Conservation (phyloP, 1,140 invertebrate species). For the Drosophila sturtevanti region DNA sequence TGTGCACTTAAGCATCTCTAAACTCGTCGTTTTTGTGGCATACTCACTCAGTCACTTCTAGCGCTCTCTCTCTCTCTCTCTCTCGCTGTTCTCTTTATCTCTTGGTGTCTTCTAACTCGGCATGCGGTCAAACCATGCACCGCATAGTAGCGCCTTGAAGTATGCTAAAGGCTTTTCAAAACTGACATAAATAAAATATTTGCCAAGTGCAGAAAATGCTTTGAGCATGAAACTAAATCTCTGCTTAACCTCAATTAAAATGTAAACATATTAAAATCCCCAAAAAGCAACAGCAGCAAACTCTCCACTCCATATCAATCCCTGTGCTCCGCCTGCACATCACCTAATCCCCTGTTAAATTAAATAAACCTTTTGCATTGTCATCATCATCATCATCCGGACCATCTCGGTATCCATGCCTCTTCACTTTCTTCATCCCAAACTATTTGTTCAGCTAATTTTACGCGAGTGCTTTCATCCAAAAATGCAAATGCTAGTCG, state of each 20-base stretch:
- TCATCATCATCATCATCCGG: conserved; percentile 22
- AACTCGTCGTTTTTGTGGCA: conserved; percentile 33
- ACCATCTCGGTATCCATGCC: background rate
- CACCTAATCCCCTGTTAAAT: conserved; percentile 48
- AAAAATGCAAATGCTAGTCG: conserved; percentile 57
- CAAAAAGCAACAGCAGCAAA: conserved; percentile 26
- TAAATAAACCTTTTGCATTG: conserved; percentile 59
- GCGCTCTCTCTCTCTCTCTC: background rate
- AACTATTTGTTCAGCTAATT: conserved; percentile 40
- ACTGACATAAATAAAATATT: conserved; percentile 62
- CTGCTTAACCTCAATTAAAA: conserved; percentile 77
- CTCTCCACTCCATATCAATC: background rate
- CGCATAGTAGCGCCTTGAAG: conserved; percentile 45
- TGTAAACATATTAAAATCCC: conserved; percentile 73
- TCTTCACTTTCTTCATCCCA: conserved; percentile 26
- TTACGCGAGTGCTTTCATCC: conserved; percentile 35
- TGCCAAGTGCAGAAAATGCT: conserved; percentile 26
- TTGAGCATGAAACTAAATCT: conserved; percentile 54
- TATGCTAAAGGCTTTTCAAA: conserved; percentile 47
- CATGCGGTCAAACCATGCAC: conserved; percentile 47
- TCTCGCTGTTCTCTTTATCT: background rate
- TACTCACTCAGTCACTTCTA: background rate
- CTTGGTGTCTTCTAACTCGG: conserved; percentile 10
- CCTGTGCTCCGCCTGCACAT: background rate
- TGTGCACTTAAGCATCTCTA: conserved; percentile 30